Base-by-base conservation (phyloP, 2,888 invertebrate species). In the Philereme vetulata region DNA sequence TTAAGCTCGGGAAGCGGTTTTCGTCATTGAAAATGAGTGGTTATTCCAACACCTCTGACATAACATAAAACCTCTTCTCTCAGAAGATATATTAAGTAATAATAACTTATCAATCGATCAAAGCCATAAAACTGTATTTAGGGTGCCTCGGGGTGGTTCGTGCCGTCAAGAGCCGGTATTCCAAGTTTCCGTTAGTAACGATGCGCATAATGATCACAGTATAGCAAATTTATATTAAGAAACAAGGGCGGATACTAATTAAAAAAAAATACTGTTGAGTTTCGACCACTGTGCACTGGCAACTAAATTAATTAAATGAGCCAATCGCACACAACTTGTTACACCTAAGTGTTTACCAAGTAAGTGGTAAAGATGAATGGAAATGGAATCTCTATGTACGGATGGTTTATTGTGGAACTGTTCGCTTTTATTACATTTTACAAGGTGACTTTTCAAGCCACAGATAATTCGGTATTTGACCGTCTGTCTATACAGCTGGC, bases 61-160 rank as follows among this genome's bases (percentile, higher is more conserved):
- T 21, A 46, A 33, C 11, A 4, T 21, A 53, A 53, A 53, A 36
- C 47, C 38, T 36, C 46, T 56, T 55, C 36, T 40, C 35, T 11
- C 36, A 42, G 9, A 21, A 1, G 21, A 21, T 21, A 21, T 21
- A 21, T 46, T 54, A 35, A 51, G 69, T 72, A 75, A 75, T 78
- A 74, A 74, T 73, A 74, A 68, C 74, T 67, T 78, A 80, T 76
- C 51, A 76, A 74, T 77, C 76, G 72, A 77, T 78, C 66, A 67
- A 66, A 66, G 62, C 67, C 77, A 82, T 82, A 77, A 79, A 74
- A 75, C 74, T 73, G 72, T 74, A 65, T 74, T 74, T 61, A 74
- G 75, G 75, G 77, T 69, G 74, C 72, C 75, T 74, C 72, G 68
- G 65, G 62, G 70, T 57, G 62, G 66, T 65, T 65, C 47, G 60